phyloP scores from a whole-genome alignment of 2,888 invertebrate species.

The Caenorhabditis sulstoni region DNA sequence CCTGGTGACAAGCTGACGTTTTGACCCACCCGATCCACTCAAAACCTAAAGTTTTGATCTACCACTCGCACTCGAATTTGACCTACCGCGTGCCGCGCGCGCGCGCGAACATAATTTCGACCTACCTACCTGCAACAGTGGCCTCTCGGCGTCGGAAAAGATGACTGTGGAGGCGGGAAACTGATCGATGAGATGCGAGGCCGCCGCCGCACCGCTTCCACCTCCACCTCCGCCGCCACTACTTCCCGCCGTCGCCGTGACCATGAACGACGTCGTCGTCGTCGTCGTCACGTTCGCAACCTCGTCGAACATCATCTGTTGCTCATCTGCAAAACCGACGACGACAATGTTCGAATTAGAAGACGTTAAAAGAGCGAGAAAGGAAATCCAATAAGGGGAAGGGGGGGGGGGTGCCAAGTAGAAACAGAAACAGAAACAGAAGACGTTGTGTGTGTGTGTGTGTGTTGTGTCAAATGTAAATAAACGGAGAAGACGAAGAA shows the following conservation, averaged over 20 bases:
- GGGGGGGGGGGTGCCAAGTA: background rate
- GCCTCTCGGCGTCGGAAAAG: slow-evolving; percentile 44
- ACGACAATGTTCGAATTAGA: background rate
- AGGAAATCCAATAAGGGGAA: no score
- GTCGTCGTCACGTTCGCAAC: slow-evolving; percentile 22
- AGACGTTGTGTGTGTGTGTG: slow-evolving; percentile 8
- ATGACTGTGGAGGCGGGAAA: slow-evolving; percentile 49
- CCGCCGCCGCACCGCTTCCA: no score
- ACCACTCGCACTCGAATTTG: no score
- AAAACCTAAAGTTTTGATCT: no score
- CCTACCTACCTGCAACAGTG: slow-evolving; percentile 53
- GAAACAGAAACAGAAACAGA: slow-evolving; percentile 27
- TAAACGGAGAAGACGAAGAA: slow-evolving; percentile 26
- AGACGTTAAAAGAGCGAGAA: no score
- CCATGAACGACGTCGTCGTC: background rate
- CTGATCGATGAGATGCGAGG: slow-evolving; percentile 28
- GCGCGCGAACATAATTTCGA: no score
- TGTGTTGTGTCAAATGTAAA: slow-evolving; percentile 48
- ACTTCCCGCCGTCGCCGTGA: slow-evolving; percentile 1
- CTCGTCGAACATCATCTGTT: slow-evolving; percentile 12
- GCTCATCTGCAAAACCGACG: background rate
- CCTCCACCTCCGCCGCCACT: no score
- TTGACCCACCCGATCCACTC: no score
- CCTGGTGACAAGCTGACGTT: no score
- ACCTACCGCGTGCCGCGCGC: no score